These are phyloP conservation scores for Clanis bilineata DNA, from an alignment of 2,888 invertebrate genomes.

Conservation along the genomic window DNA sequence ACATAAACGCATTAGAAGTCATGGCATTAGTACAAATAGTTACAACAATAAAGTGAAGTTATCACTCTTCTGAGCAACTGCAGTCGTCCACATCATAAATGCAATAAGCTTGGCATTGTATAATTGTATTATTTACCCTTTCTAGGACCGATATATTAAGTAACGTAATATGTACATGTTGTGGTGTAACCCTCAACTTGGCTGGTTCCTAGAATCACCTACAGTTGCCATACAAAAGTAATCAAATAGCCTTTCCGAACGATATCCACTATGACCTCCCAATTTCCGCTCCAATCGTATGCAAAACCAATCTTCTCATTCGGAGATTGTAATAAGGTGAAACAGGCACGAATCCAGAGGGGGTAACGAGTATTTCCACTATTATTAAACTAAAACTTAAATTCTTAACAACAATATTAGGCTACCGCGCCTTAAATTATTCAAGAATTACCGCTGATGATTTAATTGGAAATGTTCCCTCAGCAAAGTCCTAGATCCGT, in stretches of 20 bases:
- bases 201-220: background rate
- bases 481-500: background rate
- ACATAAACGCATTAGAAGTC: no score
- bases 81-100: no score
- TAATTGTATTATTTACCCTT: no score
- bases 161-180: no score
- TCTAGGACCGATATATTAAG: no score
- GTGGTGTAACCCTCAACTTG: no score
- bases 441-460: background rate
- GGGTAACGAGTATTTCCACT: background rate
- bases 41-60: no score
- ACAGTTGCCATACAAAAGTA: background rate
- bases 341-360: background rate
- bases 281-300: background rate
- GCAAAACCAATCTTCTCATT: conserved; percentile 9
- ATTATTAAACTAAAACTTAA: background rate
- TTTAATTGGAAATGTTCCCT: no score
- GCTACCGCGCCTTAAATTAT: background rate
- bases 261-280: background rate
- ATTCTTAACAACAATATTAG: background rate
- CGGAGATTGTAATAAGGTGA: background rate
- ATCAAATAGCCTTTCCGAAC: background rate
- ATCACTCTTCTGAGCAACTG: no score
- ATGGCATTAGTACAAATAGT: no score
- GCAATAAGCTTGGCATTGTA: no score